Evolutionary conservation across 2,888 invertebrate species (phyloP), one percentile per base, ranked within the genome.

Genomic region (Lymantria dispar): DNA sequence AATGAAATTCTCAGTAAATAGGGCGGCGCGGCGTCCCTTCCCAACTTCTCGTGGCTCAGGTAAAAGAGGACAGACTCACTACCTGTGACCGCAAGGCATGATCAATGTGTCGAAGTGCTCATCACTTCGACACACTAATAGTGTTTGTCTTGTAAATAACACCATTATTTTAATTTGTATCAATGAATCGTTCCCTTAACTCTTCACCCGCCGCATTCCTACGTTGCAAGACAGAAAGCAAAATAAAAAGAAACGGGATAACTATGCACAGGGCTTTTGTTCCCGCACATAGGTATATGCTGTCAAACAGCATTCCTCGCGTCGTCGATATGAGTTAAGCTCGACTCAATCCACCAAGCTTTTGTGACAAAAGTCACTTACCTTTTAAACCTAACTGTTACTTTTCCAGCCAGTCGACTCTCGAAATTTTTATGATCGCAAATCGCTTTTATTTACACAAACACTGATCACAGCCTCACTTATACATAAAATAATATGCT

Each of bases 261-360:
- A 85, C 83, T 85, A 76, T 85, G 86, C 86, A 84, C 77, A 84
- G 84, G 86, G 85, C 90, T 91, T 88, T 91, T 90, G 88, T 90
- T 91, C 87, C 86, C 86, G 86, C 82, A 87, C 80, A 85, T 86
- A 36, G 22, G 11, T 36, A 84, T 85, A 88, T 85, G 89, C 88
- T 85, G 90, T 90, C 91, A 84, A 85, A 85, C 91, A 78, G 83
- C 90, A 91, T 91, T 91, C 90, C 90, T 83, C 78, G 75, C 83
- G 78, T 83, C 83, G 84, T 83, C 86, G 85, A 87, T 87, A 85
- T 86, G 80, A 82, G 81, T 86, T 82, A 83, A 85, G 82, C 89
- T 85, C 82, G 81, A 83, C 83, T 83, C 83, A 80, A 86, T 85
- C 76, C 64, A 74, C 82, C 72, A 82, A 87, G 83, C 84, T 88